phyloP scores from a whole-genome alignment of 2,888 invertebrate genomes.

The Dione juno region DNA sequence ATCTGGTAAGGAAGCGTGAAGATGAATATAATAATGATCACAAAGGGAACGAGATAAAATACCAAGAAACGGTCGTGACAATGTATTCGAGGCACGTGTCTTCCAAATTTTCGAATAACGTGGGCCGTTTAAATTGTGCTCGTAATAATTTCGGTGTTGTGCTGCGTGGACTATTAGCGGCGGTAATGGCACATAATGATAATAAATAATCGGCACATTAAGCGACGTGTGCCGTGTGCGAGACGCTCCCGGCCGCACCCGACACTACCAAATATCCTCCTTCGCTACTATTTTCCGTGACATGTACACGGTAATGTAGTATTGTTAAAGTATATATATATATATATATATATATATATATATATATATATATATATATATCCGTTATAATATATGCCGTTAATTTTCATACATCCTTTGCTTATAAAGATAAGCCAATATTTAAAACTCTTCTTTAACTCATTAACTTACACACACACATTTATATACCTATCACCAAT shows the following conservation, averaged over 20 bases:
- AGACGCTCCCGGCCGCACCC: slow-evolving; percentile 43
- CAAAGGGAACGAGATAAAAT: slow-evolving; percentile 20
- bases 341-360: too few relatives aligned
- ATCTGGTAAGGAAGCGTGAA: background rate
- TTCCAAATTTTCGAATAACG: slow-evolving; percentile 65
- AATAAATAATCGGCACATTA: slow-evolving; percentile 73
- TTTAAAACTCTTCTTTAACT: too few relatives aligned
- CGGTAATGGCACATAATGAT: slow-evolving; percentile 77
- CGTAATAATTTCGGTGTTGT: slow-evolving; percentile 66
- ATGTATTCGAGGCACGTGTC: slow-evolving; percentile 52
- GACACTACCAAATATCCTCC: slow-evolving; percentile 3
- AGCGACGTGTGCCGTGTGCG: slow-evolving; percentile 51
- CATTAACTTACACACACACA: too few relatives aligned
- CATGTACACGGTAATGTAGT: background rate
- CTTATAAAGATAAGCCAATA: too few relatives aligned
- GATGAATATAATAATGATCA: background rate
- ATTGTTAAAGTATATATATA: background rate
- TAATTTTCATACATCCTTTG: too few relatives aligned
- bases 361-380: too few relatives aligned
- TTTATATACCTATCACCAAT: too few relatives aligned
- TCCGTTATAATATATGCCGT: too few relatives aligned
- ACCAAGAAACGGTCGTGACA: slow-evolving; percentile 29
- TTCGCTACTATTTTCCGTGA: slow-evolving; percentile 21
- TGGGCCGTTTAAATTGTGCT: slow-evolving; percentile 60
- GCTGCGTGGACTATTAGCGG: slow-evolving; percentile 68